These are phyloP conservation scores for Bagarius yarrelli DNA, from an alignment of 2,113 vertebrate genomes.

Conservation along the genomic window DNA sequence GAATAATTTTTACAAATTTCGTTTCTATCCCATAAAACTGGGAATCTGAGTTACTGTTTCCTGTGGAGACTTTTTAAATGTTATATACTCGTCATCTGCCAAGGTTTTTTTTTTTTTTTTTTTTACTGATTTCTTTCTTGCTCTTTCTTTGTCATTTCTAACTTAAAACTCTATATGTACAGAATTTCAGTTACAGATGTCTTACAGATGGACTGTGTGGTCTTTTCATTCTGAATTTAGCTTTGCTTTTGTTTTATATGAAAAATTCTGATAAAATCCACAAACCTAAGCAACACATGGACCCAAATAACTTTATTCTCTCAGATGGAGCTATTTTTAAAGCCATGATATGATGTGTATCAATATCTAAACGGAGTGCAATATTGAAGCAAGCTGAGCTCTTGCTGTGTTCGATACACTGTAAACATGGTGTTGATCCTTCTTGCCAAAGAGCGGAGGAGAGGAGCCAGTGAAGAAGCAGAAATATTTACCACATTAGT, in stretches of 20 bases:
- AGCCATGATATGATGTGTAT: conserved; percentile 74
- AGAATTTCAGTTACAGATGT: conserved; percentile 68
- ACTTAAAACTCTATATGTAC: conserved; percentile 56
- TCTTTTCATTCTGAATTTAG: neutral
- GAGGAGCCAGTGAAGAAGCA: conserved; percentile 73
- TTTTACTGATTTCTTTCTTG: conserved; percentile 56
- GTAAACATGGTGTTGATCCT: conserved; percentile 75
- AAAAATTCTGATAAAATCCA: conserved; percentile 76
- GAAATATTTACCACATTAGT: conserved; percentile 85
- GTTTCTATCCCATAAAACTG: conserved; percentile 43
- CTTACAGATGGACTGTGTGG: conserved; percentile 51
- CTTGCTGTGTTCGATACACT: conserved; percentile 88
- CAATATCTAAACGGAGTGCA: conserved; percentile 76
- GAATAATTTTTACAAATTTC: neutral
- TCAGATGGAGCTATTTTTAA: conserved; percentile 74
- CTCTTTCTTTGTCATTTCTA: conserved; percentile 36
- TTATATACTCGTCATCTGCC: conserved; percentile 59
- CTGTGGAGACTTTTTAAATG: conserved; percentile 57
- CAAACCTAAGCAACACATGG: conserved; percentile 69
- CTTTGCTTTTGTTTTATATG: conserved; percentile 60
- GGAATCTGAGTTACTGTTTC: conserved; percentile 59
- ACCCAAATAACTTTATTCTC: conserved; percentile 69
- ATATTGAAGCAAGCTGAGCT: conserved; percentile 82
- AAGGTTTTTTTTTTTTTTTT: conserved; percentile 34
- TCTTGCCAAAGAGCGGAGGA: conserved; percentile 90